Conservation (phyloP, 2,797 vertebrate species). For the Erithacus rubecula region DNA sequence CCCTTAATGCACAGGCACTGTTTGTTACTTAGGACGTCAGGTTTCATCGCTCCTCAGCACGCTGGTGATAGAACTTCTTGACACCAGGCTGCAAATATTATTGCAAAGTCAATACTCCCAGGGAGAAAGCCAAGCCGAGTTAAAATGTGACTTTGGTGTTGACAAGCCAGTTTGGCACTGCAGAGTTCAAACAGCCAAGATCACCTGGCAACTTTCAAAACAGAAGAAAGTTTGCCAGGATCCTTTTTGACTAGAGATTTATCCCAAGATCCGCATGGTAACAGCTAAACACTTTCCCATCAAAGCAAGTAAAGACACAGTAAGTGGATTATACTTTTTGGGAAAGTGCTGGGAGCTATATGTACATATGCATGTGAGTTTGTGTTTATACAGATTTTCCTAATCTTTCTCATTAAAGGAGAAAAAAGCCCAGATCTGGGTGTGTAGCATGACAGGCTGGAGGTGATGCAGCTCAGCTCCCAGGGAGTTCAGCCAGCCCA, state of each 20-base stretch:
- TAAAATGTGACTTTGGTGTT: conserved; percentile 52
- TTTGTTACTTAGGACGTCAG: conserved; percentile 50
- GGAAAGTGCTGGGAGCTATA: background rate
- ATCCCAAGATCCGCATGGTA: background rate
- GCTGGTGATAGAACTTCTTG: conserved; percentile 42
- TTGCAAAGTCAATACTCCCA: conserved; percentile 45
- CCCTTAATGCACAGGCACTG: conserved; percentile 57
- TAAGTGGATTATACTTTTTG: background rate
- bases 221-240: conserved; percentile 8
- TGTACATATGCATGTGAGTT: background rate
- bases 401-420: background rate
- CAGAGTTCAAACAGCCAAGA: conserved; percentile 7
- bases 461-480: background rate
- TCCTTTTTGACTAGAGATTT: background rate
- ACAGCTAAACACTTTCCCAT: conserved; percentile 7
- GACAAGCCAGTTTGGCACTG: conserved; percentile 32
- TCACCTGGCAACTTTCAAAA: conserved; percentile 49
- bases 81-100: conserved; percentile 54
- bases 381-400: background rate
- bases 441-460: background rate
- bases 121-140: conserved; percentile 14
- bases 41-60: conserved; percentile 39
- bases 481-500: background rate
- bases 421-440: background rate
- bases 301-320: background rate